Evolutionary conservation across 2,797 vertebrate genomes (phyloP).

Genomic region (Gymnocypris eckloni): DNA sequence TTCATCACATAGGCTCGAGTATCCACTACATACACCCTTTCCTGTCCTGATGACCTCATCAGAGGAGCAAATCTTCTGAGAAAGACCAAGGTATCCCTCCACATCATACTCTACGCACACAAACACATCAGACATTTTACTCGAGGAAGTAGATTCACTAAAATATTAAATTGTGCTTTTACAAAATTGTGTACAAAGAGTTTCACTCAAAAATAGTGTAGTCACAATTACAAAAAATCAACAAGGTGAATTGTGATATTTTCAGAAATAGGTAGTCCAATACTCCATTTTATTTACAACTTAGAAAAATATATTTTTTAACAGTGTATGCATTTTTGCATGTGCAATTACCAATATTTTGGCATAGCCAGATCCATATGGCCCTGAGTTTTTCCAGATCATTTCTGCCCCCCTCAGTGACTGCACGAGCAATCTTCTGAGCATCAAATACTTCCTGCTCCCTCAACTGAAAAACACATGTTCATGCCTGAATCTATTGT

Average conservation of each 20-base stretch:
- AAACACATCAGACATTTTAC: background rate
- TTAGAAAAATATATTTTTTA: too few species aligned
- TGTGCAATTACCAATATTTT: conserved; percentile 79
- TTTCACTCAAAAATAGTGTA: background rate
- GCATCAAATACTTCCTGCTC: conserved; percentile 67
- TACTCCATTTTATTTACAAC: background rate
- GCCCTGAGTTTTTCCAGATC: conserved; percentile 80
- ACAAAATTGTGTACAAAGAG: background rate
- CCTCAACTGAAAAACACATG: conserved; percentile 73
- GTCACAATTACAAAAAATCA: background rate
- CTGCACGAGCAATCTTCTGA: conserved; percentile 69
- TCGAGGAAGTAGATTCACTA: background rate
- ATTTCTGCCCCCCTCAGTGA: conserved; percentile 74
- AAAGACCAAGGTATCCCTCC: conserved; percentile 76
- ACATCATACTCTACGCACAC: conserved; percentile 77
- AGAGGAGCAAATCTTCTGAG: conserved; percentile 76
- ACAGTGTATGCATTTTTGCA: background rate
- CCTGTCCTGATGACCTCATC: conserved; percentile 79
- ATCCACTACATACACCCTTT: conserved; percentile 82
- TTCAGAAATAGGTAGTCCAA: too few species aligned
- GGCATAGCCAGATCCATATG: conserved; percentile 86
- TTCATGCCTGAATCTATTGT: background rate
- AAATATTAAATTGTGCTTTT: background rate
- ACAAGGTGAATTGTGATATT: too few species aligned
- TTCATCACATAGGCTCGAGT: conserved; percentile 77